Base-by-base conservation (phyloP, 2,113 vertebrate genomes). In the Chamaea fasciata region DNA sequence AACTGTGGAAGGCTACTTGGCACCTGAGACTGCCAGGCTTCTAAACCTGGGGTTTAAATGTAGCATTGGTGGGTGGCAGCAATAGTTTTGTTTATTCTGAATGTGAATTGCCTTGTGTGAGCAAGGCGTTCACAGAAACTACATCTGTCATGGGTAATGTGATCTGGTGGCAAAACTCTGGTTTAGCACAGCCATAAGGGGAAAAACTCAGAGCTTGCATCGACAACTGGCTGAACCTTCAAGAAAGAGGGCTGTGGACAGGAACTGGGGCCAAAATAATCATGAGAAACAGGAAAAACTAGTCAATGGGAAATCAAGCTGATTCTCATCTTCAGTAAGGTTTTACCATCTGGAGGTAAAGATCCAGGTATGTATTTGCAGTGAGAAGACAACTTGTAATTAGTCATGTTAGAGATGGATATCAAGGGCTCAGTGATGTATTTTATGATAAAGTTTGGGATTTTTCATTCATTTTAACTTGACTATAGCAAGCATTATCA, bases 381-480 rank as follows among this genome's bases (percentile, higher is more conserved):
- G 14, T 15, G 13, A 76, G 44, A 74, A 59, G 15, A 50, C 12
- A 89, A 13, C 13, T 16, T 60, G n/a, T 64, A 71, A 95, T 55
- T 10, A 70, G 52, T 7, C 15, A 35, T 0, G 7, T 39, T 31
- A 67, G 27, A 63, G 33, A 23, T 24, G 24, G 24, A 8, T 76
- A 69, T 15, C 0, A 0, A 52, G 11, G 10, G 20, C 16, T 76
- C 28, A 42, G 41, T 23, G 22, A 74, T 9, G 7, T 11, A 42
- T 37, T 76, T 81, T 59, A 50, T 47, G 8, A 57, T 12, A 69
- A 65, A 76, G 8, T 6, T 6, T 33, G 8, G 21, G 26, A 92
- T 33, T 73, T 76, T 23, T 42, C 49, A 55, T 41, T 92, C 46
- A 55, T 23, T 75, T 94, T 41, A 82, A 24, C 39, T 22, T 63